Conservation (phyloP, 2,888 invertebrate genomes). For the Campoletis raptor region DNA sequence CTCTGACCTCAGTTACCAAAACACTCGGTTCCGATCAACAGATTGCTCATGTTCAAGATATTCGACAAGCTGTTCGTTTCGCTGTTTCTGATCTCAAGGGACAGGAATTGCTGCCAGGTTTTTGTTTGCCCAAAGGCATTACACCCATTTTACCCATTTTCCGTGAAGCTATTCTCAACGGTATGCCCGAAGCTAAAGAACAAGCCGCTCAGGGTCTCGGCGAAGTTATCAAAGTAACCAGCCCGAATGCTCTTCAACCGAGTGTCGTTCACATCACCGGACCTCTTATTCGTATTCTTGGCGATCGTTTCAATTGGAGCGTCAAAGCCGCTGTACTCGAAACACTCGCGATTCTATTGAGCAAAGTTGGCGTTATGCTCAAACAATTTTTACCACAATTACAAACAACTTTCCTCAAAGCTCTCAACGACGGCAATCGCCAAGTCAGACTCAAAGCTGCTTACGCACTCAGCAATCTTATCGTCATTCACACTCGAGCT, state of each 20-base stretch:
- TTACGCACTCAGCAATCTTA: conserved; percentile 93
- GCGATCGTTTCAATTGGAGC: conserved; percentile 96
- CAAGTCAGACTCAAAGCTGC: conserved; percentile 96
- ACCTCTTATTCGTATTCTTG: conserved; percentile 98
- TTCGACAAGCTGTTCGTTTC: conserved; percentile 96
- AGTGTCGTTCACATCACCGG: conserved; percentile 99
- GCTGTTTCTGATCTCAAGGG: conserved; percentile 94
- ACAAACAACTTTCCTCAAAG: conserved; percentile 99
- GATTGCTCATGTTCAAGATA: conserved; percentile 94
- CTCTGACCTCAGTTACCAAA: conserved; percentile 95
- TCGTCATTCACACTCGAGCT: conserved; percentile 96
- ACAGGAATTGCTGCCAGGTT: conserved; percentile 93
- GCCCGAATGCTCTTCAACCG: conserved; percentile 95
- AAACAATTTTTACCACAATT: conserved; percentile 99
- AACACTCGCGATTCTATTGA: conserved; percentile 95
- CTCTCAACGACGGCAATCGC: conserved; percentile 95
- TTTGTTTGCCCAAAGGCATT: conserved; percentile 97
- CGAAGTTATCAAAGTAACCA: conserved; percentile 93
- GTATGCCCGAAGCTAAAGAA: conserved; percentile 97
- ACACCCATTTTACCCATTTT: conserved; percentile 97
- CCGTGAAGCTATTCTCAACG: conserved; percentile 98
- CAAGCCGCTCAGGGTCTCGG: conserved; percentile 95
- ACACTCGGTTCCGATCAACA: conserved; percentile 94
- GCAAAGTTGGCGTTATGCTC: conserved; percentile 97
- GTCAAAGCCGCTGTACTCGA: conserved; percentile 98